These are phyloP conservation scores for Ophion ventricosus DNA, from an alignment of 2,888 invertebrate genomes.

Conservation along the genomic window DNA sequence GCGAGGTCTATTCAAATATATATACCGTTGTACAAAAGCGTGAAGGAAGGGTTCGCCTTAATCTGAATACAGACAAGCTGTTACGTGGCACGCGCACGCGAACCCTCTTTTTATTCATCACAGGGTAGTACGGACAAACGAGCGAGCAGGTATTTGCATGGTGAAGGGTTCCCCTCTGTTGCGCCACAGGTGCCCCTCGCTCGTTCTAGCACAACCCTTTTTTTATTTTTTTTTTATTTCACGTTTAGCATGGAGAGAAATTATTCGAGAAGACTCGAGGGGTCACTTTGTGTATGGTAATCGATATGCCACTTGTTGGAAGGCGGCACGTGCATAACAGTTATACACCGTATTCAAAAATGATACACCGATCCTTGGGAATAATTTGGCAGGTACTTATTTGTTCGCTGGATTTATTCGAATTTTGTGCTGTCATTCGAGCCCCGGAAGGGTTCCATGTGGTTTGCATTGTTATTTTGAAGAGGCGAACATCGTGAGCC, in stretches of 20 bases:
- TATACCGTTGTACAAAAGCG: constrained; percentile 46
- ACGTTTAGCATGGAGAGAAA: constrained; percentile 41
- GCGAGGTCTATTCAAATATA: constrained; percentile 63
- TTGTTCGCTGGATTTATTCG: constrained; percentile 1
- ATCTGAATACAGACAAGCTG: constrained; percentile 81
- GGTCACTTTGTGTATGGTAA: constrained; percentile 63
- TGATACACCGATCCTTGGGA: neutral
- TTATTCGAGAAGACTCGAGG: constrained; percentile 50
- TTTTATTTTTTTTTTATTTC: constrained; percentile 64
- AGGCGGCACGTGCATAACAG: constrained; percentile 48
- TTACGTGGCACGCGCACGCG: constrained; percentile 70
- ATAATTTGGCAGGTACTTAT: constrained; percentile 36
- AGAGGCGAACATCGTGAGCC: neutral
- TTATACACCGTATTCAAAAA: constrained; percentile 43
- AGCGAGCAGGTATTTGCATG: constrained; percentile 71
- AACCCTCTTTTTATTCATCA: constrained; percentile 77
- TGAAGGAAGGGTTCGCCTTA: constrained; percentile 69
- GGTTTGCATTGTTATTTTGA: neutral
- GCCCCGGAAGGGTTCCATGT: neutral
- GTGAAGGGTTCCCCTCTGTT: constrained; percentile 66
- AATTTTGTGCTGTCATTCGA: neutral
- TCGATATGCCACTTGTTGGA: constrained; percentile 57
- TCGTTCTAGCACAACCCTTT: constrained; percentile 68
- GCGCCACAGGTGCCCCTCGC: constrained; percentile 75
- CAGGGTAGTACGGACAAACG: constrained; percentile 1